phyloP scores from a whole-genome alignment of 1,140 invertebrate species.

The Aphaenogaster floridana region DNA sequence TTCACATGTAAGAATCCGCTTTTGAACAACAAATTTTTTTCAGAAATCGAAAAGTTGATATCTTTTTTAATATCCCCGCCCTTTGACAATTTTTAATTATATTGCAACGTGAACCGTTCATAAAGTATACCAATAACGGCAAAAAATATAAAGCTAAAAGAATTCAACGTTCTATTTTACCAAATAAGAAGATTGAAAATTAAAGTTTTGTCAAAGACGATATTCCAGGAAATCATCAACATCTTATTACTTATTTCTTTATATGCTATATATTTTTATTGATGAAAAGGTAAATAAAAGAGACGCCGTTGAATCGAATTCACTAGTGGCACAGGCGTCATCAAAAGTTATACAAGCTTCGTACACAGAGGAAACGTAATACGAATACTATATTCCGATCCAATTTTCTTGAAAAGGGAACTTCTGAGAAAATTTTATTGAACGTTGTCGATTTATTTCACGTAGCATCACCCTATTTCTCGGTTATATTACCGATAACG shows the following conservation, averaged over 20 bases:
- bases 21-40: not conserved
- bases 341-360: not conserved
- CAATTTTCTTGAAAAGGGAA: not conserved
- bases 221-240: not conserved
- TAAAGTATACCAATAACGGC: not conserved
- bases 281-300: not conserved
- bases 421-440: slow-evolving; percentile 12
- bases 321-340: not conserved
- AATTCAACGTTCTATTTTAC: not conserved
- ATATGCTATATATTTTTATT: not conserved
- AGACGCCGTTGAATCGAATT: not conserved
- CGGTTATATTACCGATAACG: not conserved
- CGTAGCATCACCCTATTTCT: not conserved
- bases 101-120: not conserved
- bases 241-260: not conserved
- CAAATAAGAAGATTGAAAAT: slow-evolving; percentile 1
- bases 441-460: not conserved
- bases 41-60: not conserved
- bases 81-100: slow-evolving; percentile 1
- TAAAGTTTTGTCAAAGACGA: not conserved
- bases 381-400: not conserved
- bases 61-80: not conserved
- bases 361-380: not conserved
- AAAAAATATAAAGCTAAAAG: not conserved
- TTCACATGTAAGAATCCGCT: not conserved